Percentiles rank a stretch among this genome's conserved stretches.
These are phyloP conservation scores for Augochlorella aurata DNA, from an alignment of 2,888 invertebrate genomes.

Conservation along the genomic window DNA sequence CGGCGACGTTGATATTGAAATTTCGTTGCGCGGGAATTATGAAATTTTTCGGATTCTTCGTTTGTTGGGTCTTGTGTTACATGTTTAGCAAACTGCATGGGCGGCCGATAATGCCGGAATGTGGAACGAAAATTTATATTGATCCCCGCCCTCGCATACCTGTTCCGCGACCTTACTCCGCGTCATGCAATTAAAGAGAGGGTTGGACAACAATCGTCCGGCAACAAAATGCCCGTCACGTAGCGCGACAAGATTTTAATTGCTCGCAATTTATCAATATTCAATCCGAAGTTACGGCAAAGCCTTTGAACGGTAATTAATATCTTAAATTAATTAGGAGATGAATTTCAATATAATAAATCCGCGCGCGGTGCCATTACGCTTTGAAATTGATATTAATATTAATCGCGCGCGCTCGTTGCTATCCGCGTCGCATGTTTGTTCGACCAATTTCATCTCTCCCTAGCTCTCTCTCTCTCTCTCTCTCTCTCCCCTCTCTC, in stretches of 20 bases:
- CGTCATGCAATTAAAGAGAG: constrained; percentile 23
- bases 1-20: constrained; percentile 34
- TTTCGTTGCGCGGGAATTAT: constrained; percentile 41
- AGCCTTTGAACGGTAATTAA: constrained; percentile 31
- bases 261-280: constrained; percentile 35
- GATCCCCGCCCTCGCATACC: constrained; percentile 24
- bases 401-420: not conserved
- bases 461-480: not conserved
- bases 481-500: not conserved
- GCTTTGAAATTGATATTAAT: constrained; percentile 22
- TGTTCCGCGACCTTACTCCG: not conserved
- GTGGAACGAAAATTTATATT: constrained; percentile 47
- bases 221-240: constrained; percentile 1
- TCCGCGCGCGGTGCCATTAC: constrained; percentile 13
- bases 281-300: constrained; percentile 16
- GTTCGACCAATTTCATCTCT: not conserved
- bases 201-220: not conserved
- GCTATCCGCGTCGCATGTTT: too few species aligned
- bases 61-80: constrained; percentile 27
- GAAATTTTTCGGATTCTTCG: constrained; percentile 48
- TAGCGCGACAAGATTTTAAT: constrained; percentile 28
- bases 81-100: constrained; percentile 29
- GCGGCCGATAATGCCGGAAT: constrained; percentile 13
- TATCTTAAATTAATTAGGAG: constrained; percentile 35
- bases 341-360: constrained; percentile 12